Conservation (phyloP, 2,888 invertebrate species). For the Conus canariensis region DNA sequence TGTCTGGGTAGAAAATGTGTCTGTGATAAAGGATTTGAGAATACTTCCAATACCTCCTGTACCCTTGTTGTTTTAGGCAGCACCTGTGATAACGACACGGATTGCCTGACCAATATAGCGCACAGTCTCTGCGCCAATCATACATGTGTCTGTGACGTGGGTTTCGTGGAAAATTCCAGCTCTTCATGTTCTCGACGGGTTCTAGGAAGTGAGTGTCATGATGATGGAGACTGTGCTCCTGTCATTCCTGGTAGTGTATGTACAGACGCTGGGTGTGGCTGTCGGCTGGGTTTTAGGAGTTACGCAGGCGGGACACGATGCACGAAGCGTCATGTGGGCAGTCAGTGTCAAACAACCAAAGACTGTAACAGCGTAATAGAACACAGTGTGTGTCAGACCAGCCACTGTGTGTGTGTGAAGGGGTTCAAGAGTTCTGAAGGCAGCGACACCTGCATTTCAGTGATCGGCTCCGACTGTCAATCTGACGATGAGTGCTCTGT, state of each 20-base stretch:
- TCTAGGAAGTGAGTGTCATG: background rate
- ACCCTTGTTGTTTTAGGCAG: background rate
- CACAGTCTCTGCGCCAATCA: background rate
- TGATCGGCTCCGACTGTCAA: background rate
- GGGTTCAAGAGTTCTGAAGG: background rate
- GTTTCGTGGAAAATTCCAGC: background rate
- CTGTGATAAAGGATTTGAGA: background rate
- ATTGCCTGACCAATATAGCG: background rate
- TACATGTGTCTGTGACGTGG: background rate
- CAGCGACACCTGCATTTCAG: background rate
- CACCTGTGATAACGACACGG: background rate
- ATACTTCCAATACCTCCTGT: background rate
- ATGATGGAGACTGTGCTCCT: background rate
- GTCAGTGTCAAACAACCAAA: background rate
- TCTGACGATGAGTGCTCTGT: background rate
- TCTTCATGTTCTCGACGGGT: background rate
- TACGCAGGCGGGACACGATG: background rate
- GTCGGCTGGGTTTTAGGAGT: background rate
- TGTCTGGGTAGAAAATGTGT: background rate
- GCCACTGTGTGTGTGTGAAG: background rate
- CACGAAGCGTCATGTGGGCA: background rate
- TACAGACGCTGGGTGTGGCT: background rate
- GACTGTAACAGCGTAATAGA: background rate
- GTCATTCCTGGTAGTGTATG: background rate
- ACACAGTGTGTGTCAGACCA: background rate